Conservation (phyloP, 2,797 vertebrate genomes). For the Muscicapa striata region DNA sequence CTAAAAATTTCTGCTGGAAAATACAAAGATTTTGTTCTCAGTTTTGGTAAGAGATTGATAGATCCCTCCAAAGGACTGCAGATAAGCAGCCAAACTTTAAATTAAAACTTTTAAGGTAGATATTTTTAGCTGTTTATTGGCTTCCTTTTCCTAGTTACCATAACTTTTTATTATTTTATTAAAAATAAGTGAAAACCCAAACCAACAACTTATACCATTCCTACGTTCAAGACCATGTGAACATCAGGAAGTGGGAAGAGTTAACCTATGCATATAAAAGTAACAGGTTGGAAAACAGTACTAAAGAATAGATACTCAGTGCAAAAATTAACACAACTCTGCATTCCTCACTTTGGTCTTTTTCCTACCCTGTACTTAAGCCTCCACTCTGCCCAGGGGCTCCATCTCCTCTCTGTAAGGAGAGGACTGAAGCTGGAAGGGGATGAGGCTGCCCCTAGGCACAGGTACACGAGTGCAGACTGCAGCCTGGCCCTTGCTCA, state of each 20-base stretch:
- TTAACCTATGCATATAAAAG: background rate
- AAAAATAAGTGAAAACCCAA: background rate
- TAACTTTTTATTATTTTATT: background rate
- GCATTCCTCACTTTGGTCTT: background rate
- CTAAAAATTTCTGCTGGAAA: background rate
- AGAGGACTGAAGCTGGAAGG: background rate
- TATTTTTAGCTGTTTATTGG: background rate
- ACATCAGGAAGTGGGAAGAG: background rate
- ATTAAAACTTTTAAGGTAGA: background rate
- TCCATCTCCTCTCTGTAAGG: background rate
- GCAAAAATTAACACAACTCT: background rate
- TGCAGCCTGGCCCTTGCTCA: background rate
- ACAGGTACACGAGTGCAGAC: rapidly evolving
- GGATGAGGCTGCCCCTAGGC: background rate
- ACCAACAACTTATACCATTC: background rate
- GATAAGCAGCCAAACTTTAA: background rate
- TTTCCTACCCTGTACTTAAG: background rate
- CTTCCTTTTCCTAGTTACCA: background rate
- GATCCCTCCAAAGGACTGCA: background rate
- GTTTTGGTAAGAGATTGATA: background rate
- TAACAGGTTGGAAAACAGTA: background rate
- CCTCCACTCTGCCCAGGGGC: background rate
- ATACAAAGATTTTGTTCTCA: background rate
- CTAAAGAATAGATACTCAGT: background rate
- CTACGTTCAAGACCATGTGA: background rate